Percentiles rank a stretch among this genome's conserved stretches.
Evolutionary conservation across 2,888 invertebrate species (phyloP).

Genomic region (Lithodes maja): DNA sequence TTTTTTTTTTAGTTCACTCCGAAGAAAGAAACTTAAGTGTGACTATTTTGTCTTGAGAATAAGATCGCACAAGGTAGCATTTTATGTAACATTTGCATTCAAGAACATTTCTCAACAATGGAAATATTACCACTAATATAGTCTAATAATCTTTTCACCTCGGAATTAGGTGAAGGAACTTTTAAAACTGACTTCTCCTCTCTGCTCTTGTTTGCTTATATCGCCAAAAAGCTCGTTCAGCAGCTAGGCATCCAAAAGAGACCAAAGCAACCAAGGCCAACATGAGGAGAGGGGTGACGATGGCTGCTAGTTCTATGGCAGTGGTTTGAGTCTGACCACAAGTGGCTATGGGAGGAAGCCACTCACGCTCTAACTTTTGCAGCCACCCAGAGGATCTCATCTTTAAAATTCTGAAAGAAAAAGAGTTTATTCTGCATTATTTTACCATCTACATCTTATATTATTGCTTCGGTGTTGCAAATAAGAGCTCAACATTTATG

Average conservation of each 20-base stretch:
- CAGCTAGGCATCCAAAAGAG: not conserved
- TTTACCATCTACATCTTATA: not conserved
- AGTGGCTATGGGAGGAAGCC: not conserved
- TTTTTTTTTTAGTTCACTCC: too few species aligned
- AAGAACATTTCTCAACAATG: too few species aligned
- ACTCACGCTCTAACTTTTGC: not conserved
- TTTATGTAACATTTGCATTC: too few species aligned
- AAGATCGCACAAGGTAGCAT: too few species aligned
- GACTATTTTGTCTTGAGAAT: too few species aligned
- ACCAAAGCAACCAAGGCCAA: not conserved
- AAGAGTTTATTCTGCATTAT: not conserved
- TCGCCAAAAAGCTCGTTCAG: not conserved
- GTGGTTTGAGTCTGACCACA: constrained; percentile 1
- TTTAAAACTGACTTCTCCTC: too few species aligned
- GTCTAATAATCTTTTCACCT: too few species aligned
- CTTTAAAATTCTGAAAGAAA: constrained; percentile 2
- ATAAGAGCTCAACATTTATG: not conserved
- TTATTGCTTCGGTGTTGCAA: not conserved
- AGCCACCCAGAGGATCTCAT: constrained; percentile 4
- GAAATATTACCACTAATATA: too few species aligned
- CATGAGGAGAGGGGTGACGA: constrained; percentile 8
- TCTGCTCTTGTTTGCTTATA: not conserved
- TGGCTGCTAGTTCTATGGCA: constrained; percentile 4
- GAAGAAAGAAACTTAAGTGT: too few species aligned
- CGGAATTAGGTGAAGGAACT: too few species aligned